A percentile compares a stretch with the other conserved stretches of the same genome.
phyloP scores from a whole-genome alignment of 2,797 vertebrate genomes.

The Coregonus ussuriensis region DNA sequence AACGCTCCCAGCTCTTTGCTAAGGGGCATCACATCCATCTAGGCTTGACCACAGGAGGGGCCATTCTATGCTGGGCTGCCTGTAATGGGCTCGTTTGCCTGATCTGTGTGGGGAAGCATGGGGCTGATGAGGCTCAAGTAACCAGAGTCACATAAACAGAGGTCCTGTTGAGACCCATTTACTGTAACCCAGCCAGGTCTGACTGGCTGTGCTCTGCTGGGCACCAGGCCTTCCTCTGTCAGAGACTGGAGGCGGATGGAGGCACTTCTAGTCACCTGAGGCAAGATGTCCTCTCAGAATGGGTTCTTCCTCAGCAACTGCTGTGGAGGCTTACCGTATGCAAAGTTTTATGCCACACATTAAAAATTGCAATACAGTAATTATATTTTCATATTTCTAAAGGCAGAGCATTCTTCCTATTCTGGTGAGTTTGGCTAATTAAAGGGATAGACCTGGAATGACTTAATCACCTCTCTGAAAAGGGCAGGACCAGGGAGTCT shows the following conservation, averaged over 20 bases:
- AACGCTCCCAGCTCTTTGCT: background rate
- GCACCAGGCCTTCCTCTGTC: background rate
- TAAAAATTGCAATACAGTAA: background rate
- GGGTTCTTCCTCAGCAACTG: too few species aligned
- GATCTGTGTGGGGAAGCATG: background rate
- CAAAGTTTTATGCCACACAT: background rate
- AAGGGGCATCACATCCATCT: background rate
- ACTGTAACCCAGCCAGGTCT: background rate
- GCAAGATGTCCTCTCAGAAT: background rate
- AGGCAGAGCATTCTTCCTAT: background rate
- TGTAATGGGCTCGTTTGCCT: background rate
- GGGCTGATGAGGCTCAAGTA: background rate
- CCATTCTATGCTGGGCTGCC: background rate
- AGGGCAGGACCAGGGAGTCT: too few species aligned
- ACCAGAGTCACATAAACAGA: background rate
- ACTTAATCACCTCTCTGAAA: too few species aligned
- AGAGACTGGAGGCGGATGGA: background rate
- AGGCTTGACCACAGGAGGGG: background rate
- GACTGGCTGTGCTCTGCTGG: background rate
- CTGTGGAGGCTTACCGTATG: too few species aligned
- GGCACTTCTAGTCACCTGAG: background rate
- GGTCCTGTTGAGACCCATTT: background rate
- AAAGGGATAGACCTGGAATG: too few species aligned
- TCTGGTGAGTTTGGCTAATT: too few species aligned
- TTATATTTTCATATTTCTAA: background rate